Evolutionary conservation across 2,888 invertebrate genomes (phyloP).

Genomic region (Yponomeuta malinellus): DNA sequence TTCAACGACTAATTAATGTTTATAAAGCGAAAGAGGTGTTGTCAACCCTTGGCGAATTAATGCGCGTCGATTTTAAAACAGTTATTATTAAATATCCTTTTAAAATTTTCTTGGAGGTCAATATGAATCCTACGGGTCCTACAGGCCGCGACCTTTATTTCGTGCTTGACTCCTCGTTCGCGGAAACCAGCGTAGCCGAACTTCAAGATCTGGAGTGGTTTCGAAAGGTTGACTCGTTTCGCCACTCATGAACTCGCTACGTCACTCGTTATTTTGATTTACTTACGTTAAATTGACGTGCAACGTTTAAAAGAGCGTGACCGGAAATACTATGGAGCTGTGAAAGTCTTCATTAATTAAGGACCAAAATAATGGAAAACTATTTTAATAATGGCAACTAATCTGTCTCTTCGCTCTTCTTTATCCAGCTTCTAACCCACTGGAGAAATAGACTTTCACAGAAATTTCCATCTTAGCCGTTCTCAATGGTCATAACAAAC

Average conservation of each 20-base stretch:
- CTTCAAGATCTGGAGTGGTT: background rate
- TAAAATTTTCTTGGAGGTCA: background rate
- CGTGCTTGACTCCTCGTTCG: background rate
- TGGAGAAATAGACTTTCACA: no score
- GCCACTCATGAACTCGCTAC: background rate
- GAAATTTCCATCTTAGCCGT: no score
- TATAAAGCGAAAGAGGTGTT: no score
- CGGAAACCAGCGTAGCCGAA: background rate
- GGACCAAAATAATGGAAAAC: no score
- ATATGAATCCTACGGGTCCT: background rate
- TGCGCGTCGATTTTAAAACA: no score
- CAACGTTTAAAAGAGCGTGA: background rate
- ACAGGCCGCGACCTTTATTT: background rate
- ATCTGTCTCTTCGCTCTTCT: no score
- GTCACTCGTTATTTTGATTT: background rate
- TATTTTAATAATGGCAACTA: no score
- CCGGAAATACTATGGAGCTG: background rate
- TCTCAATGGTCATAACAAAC: no score
- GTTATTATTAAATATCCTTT: no score
- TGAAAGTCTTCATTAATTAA: background rate
- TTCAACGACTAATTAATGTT: no score
- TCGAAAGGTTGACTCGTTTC: constrained; percentile 2
- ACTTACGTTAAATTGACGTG: background rate
- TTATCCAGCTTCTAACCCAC: no score
- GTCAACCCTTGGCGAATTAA: no score